A percentile compares a stretch with the other conserved stretches of the same genome.
phyloP scores from a whole-genome alignment of 2,888 invertebrate genomes.

The Eupeodes luniger region DNA sequence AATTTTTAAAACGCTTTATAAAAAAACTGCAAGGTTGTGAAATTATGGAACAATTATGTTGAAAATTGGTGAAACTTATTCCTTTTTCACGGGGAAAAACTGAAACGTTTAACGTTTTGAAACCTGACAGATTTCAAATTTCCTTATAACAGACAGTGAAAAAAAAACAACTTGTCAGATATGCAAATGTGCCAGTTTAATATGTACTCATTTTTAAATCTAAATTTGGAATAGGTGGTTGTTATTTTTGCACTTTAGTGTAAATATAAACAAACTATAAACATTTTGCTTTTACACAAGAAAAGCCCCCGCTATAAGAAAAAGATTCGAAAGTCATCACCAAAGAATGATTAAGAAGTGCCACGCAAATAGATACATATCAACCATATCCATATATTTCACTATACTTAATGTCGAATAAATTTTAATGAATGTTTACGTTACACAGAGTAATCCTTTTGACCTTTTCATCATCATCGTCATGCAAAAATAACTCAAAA shows the following conservation, averaged over 20 bases:
- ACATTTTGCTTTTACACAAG: background rate
- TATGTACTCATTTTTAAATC: background rate
- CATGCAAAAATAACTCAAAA: slow-evolving; percentile 36
- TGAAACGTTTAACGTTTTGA: no score
- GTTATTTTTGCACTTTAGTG: slow-evolving; percentile 26
- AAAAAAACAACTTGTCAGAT: no score
- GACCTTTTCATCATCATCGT: slow-evolving; percentile 26
- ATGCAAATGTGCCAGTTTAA: background rate
- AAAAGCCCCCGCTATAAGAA: slow-evolving; percentile 12
- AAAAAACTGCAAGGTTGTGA: no score
- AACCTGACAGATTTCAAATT: no score
- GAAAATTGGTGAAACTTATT: no score
- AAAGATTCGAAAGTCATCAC: background rate
- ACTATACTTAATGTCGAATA: slow-evolving; percentile 50
- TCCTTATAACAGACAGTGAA: no score
- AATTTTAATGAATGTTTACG: slow-evolving; percentile 66
- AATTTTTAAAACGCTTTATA: no score
- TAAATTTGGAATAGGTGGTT: background rate
- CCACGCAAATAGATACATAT: slow-evolving; percentile 7
- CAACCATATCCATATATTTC: background rate
- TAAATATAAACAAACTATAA: slow-evolving; percentile 5
- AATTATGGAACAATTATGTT: no score
- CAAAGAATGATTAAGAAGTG: slow-evolving; percentile 20
- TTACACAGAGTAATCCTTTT: slow-evolving; percentile 34
- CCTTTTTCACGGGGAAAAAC: no score